Conservation (phyloP, 92 coral and sea anemone genomes). For the Epizoanthus rinbou region DNA sequence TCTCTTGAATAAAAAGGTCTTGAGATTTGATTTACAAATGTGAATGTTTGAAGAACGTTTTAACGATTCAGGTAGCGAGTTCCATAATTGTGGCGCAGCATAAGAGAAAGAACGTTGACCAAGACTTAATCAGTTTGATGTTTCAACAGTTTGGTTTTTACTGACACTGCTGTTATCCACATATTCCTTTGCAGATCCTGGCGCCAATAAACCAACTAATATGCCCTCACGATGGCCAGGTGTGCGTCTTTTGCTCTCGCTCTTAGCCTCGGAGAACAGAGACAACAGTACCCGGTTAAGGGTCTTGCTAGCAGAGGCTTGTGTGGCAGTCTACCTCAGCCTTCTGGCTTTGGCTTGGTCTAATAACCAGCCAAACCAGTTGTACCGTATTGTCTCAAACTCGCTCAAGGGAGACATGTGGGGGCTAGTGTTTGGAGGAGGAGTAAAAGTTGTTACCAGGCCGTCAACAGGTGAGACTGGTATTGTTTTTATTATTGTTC, state of each 20-base stretch:
- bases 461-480: constrained; percentile 56
- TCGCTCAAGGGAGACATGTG: constrained; percentile 86
- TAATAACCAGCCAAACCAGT: constrained; percentile 86
- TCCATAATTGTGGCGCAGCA: too few relatives aligned
- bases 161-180: too few relatives aligned
- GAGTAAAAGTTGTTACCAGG: constrained; percentile 67
- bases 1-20: too few relatives aligned
- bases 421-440: constrained; percentile 98
- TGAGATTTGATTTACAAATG: too few relatives aligned
- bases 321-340: constrained; percentile 96
- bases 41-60: too few relatives aligned
- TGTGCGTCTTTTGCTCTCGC: constrained; percentile 87
- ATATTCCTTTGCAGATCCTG: constrained; percentile 15
- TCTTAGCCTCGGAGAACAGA: constrained; percentile 86
- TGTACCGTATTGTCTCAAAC: constrained; percentile 83
- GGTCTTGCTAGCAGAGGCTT: constrained; percentile 86
- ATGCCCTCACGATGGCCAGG: constrained; percentile 96
- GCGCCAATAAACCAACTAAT: constrained; percentile 62
- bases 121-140: too few relatives aligned
- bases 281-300: constrained; percentile 93
- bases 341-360: constrained; percentile 92
- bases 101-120: too few relatives aligned
- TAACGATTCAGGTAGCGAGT: too few relatives aligned
- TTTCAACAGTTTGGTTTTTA: too few relatives aligned
- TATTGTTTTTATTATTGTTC: not conserved